A percentile compares a stretch with the other conserved stretches of the same genome.
phyloP scores from a whole-genome alignment of 2,888 invertebrate species.

The Mycalesis mineus region DNA sequence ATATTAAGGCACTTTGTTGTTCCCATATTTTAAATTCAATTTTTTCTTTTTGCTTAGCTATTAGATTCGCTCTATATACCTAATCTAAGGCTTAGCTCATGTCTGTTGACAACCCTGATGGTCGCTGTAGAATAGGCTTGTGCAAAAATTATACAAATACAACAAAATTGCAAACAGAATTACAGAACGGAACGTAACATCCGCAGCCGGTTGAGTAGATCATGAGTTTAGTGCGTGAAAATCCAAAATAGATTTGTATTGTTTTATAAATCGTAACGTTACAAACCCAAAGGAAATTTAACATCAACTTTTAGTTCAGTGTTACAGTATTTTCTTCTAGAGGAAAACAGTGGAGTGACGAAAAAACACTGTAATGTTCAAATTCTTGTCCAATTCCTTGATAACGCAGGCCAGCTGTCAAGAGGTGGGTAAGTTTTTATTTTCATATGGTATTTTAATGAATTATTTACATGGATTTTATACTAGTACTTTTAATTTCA shows the following conservation, averaged over 20 bases:
- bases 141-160: slow-evolving; percentile 22
- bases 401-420: slow-evolving; percentile 83
- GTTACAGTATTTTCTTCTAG: slow-evolving; percentile 46
- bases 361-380: slow-evolving; percentile 80
- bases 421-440: slow-evolving; percentile 85
- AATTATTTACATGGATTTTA: slow-evolving; percentile 6
- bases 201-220: slow-evolving; percentile 49
- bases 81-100: too few species aligned
- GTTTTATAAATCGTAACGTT: slow-evolving; percentile 70
- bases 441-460: slow-evolving; percentile 16
- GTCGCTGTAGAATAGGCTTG: background rate
- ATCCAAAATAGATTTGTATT: slow-evolving; percentile 71
- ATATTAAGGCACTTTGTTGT: too few species aligned
- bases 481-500: slow-evolving; percentile 4
- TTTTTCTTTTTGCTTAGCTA: too few species aligned
- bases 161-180: slow-evolving; percentile 31
- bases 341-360: slow-evolving; percentile 49
- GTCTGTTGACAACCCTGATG: slow-evolving; percentile 10
- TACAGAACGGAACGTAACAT: slow-evolving; percentile 38
- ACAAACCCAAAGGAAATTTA: slow-evolving; percentile 62
- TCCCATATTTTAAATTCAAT: too few species aligned
- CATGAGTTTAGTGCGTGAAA: slow-evolving; percentile 68
- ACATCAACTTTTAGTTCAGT: slow-evolving; percentile 43
- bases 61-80: too few species aligned
- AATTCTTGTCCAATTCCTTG: slow-evolving; percentile 79